Conservation (phyloP, 2,888 invertebrate species). For the Drosophila peninsularis region DNA sequence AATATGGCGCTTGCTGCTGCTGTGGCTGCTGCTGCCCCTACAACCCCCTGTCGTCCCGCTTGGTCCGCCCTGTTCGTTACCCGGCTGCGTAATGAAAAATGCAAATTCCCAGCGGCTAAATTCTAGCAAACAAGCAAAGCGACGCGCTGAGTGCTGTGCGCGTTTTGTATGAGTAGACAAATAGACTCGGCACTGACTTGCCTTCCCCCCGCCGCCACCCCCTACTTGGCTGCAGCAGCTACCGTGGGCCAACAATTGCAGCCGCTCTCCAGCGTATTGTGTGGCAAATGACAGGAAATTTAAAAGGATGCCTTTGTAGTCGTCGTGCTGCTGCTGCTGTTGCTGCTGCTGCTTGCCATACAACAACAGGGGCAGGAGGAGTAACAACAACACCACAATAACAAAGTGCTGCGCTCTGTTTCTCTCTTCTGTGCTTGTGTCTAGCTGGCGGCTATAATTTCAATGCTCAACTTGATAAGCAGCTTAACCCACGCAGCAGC, state of each 20-base stretch:
- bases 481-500: slow-evolving; percentile 72
- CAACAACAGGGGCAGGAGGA: slow-evolving; percentile 33
- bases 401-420: slow-evolving; percentile 73
- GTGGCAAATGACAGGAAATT: slow-evolving; percentile 81
- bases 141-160: slow-evolving; percentile 67
- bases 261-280: slow-evolving; percentile 77
- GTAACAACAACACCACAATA: slow-evolving; percentile 55
- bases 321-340: slow-evolving; percentile 58
- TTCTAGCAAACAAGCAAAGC: slow-evolving; percentile 82
- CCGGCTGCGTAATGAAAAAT: slow-evolving; percentile 82
- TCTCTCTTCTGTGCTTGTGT: slow-evolving; percentile 64
- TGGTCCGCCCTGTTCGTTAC: slow-evolving; percentile 29
- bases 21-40: slow-evolving; percentile 3
- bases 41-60: not conserved
- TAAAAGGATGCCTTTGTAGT: slow-evolving; percentile 81
- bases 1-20: slow-evolving; percentile 68
- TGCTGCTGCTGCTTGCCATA: slow-evolving; percentile 47
- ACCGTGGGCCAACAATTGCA: slow-evolving; percentile 66
- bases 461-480: slow-evolving; percentile 80
- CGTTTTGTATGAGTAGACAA: slow-evolving; percentile 64
- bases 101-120: slow-evolving; percentile 83
- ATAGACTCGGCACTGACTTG: slow-evolving; percentile 67
- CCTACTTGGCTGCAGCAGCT: slow-evolving; percentile 32
- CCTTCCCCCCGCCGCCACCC: slow-evolving; percentile 3
- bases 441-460: slow-evolving; percentile 80